A percentile compares a stretch with the other conserved stretches of the same genome.
phyloP scores from a whole-genome alignment of 2,113 vertebrate species.

The Blennius ocellaris region DNA sequence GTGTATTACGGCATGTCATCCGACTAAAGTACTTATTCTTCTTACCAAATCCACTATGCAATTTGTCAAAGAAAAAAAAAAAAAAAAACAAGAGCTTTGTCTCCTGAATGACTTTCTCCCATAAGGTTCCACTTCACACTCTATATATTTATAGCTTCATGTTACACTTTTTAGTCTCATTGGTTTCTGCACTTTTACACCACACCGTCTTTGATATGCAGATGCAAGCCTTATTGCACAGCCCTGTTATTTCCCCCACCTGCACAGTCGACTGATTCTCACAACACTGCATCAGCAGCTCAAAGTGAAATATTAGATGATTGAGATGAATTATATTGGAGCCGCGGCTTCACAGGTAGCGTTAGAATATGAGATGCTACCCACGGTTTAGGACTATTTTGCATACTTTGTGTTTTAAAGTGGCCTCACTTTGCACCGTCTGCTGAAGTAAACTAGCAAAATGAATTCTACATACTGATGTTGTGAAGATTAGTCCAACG shows the following conservation, averaged over 20 bases:
- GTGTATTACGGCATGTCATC: conserved; percentile 62
- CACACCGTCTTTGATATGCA: conserved; percentile 72
- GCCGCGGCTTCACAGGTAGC: conserved; percentile 33
- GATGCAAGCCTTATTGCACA: conserved; percentile 49
- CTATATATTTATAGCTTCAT: conserved; percentile 37
- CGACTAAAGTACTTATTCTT: conserved; percentile 34
- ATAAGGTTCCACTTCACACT: conserved; percentile 28
- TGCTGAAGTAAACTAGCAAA: background rate
- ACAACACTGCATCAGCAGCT: conserved; percentile 27
- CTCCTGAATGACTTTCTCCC: conserved; percentile 46
- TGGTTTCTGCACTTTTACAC: conserved; percentile 36
- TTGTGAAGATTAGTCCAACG: conserved; percentile 27
- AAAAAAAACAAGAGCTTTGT: conserved; percentile 57
- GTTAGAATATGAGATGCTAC: conserved; percentile 23
- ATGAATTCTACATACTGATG: conserved; percentile 17
- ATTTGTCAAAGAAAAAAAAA: conserved; percentile 52
- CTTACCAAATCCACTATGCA: conserved; percentile 56
- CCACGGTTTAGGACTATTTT: conserved; percentile 35
- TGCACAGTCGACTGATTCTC: conserved; percentile 22
- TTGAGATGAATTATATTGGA: conserved; percentile 49
- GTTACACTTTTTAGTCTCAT: conserved; percentile 34
- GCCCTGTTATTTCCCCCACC: conserved; percentile 30
- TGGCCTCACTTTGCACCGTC: conserved; percentile 31
- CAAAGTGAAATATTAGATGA: conserved; percentile 52
- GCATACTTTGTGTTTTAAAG: conserved; percentile 35